Evolutionary conservation across 2,888 invertebrate genomes (phyloP).

Genomic region (Tetramorium bicarinatum): DNA sequence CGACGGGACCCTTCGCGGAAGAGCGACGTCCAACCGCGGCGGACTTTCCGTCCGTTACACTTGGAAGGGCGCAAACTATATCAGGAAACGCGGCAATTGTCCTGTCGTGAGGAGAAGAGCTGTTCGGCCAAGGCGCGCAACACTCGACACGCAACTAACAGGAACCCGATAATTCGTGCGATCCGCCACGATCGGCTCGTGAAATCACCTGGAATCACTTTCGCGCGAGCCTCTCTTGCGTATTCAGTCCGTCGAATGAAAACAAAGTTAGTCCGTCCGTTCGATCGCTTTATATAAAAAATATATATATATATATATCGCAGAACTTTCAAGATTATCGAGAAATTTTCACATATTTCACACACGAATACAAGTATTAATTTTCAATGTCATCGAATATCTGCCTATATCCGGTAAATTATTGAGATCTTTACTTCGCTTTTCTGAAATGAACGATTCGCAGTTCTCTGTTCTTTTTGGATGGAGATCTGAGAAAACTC

Average conservation of each 20-base stretch:
- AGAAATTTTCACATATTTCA: background rate
- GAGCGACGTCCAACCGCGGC: conserved; percentile 48
- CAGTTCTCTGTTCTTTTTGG: background rate
- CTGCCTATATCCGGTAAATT: background rate
- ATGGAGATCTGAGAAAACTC: background rate
- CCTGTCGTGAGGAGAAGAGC: conserved; percentile 82
- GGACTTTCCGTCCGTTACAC: conserved; percentile 74
- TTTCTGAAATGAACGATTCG: background rate
- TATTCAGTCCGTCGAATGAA: conserved; percentile 24
- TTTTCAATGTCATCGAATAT: background rate
- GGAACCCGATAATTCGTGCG: conserved; percentile 81
- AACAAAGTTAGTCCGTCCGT: background rate
- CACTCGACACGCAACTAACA: conserved; percentile 81
- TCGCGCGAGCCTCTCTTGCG: conserved; percentile 41
- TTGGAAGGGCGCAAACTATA: conserved; percentile 77
- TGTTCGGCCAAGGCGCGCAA: conserved; percentile 76
- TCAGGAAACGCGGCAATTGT: conserved; percentile 85
- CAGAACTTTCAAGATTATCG: background rate
- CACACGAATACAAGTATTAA: too few relatives aligned
- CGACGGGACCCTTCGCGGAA: conserved; percentile 43
- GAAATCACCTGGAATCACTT: conserved; percentile 55
- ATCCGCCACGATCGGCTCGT: conserved; percentile 57
- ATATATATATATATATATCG: background rate
- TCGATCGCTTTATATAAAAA: background rate
- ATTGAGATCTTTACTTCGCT: background rate